Percentiles rank a stretch among this genome's conserved stretches.
Conservation (phyloP, 2,113 vertebrate genomes). For the Brienomyrus longianalis region DNA sequence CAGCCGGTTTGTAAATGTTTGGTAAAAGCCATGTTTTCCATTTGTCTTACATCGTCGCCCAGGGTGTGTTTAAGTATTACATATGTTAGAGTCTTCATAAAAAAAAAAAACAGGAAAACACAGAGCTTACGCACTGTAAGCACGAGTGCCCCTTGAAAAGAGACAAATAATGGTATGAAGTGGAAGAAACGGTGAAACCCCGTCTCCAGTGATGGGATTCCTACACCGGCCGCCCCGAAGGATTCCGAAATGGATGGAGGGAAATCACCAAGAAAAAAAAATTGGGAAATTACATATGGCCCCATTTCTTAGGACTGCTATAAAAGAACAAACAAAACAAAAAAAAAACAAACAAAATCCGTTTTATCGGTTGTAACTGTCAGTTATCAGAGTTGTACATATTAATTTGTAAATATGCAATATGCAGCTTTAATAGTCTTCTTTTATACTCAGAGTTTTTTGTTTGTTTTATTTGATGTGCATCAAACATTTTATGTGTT, state of each 20-base stretch:
- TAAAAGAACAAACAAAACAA: background rate
- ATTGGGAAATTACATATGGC: constrained; percentile 35
- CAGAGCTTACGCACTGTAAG: background rate
- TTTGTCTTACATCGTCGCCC: background rate
- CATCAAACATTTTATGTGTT: background rate
- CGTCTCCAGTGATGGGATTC: background rate
- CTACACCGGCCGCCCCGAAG: background rate
- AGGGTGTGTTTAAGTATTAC: background rate
- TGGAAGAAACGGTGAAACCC: background rate
- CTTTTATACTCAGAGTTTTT: constrained; percentile 30
- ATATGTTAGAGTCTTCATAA: background rate
- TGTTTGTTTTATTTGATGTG: background rate
- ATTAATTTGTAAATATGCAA: constrained; percentile 62
- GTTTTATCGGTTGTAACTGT: constrained; percentile 57
- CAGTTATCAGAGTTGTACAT: constrained; percentile 64
- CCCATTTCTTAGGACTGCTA: constrained; percentile 30
- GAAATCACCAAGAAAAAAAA: background rate
- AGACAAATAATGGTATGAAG: background rate
- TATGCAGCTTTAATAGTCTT: constrained; percentile 58
- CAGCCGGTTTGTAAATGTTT: constrained; percentile 10
- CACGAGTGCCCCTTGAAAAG: background rate
- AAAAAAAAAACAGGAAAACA: background rate
- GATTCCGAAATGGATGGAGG: background rate
- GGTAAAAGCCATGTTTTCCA: constrained; percentile 24
- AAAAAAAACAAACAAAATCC: constrained; percentile 19